These are phyloP conservation scores for Neostethus bicornis DNA, from an alignment of 2,797 vertebrate genomes.

Conservation along the genomic window DNA sequence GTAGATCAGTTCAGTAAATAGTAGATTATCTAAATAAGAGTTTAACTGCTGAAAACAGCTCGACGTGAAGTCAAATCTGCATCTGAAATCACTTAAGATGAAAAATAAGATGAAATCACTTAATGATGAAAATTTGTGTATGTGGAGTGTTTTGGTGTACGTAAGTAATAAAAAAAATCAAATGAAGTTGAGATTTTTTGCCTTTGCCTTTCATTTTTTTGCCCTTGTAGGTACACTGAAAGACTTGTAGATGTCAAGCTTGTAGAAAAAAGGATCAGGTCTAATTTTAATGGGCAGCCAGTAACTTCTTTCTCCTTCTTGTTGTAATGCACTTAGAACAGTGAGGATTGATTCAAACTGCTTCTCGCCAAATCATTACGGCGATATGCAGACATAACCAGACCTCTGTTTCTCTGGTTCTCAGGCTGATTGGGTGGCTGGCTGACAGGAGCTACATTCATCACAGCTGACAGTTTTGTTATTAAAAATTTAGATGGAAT, in stretches of 20 bases:
- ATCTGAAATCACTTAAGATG: too few species aligned
- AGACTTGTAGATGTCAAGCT: slow-evolving; percentile 44
- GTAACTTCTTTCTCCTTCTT: slow-evolving; percentile 7
- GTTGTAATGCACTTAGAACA: slow-evolving; percentile 1
- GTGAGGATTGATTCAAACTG: slow-evolving; percentile 27
- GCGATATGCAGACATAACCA: slow-evolving; percentile 29
- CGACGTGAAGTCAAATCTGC: too few species aligned
- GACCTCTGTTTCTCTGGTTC: slow-evolving; percentile 40
- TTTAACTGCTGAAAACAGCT: too few species aligned
- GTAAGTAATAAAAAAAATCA: slow-evolving; percentile 19
- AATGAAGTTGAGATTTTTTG: slow-evolving; percentile 29
- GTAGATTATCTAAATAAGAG: too few species aligned
- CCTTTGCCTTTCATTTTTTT: slow-evolving; percentile 35
- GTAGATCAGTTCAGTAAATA: too few species aligned
- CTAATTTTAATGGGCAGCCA: slow-evolving; percentile 8
- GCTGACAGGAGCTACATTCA: slow-evolving; percentile 50
- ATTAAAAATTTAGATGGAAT: slow-evolving; percentile 48
- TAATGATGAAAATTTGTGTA: neutral
- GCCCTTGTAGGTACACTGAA: slow-evolving; percentile 64
- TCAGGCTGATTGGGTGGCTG: slow-evolving; percentile 48
- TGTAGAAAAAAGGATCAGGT: slow-evolving; percentile 19
- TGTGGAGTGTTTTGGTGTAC: slow-evolving; percentile 5
- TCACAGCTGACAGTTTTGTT: slow-evolving; percentile 57
- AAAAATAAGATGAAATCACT: neutral
- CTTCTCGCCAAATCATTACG: slow-evolving; percentile 24